Evolutionary conservation across 2,113 vertebrate species (phyloP).

Genomic region (Sterna hirundo): DNA sequence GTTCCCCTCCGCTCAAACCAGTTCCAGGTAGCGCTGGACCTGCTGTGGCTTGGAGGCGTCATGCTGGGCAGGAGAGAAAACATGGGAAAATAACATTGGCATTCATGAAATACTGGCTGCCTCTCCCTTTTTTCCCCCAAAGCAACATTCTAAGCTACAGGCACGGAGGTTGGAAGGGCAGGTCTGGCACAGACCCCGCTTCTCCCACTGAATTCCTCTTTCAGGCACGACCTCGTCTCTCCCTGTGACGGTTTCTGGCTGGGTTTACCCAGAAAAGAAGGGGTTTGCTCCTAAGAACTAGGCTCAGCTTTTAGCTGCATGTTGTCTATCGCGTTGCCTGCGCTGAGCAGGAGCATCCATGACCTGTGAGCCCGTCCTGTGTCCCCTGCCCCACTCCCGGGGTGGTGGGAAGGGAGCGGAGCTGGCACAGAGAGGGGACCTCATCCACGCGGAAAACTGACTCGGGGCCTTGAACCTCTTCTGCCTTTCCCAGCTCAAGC

Average conservation of each 20-base stretch:
- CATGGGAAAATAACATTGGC: neutral
- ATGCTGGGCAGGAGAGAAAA: neutral
- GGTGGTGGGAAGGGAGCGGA: no score
- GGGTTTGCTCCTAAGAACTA: neutral
- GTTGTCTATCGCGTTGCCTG: rapidly evolving
- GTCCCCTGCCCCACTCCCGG: neutral
- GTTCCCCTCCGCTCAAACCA: neutral
- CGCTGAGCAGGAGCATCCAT: neutral
- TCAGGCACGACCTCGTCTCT: neutral
- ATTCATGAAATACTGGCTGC: neutral
- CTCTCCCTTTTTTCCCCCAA: neutral
- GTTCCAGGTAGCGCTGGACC: neutral
- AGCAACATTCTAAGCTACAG: neutral
- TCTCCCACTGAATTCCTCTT: neutral
- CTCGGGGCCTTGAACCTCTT: neutral
- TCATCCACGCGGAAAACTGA: rapidly evolving
- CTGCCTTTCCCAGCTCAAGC: neutral
- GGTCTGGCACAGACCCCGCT: neutral
- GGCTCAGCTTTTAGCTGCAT: neutral
- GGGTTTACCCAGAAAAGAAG: neutral
- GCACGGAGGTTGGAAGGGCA: neutral
- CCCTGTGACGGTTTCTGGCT: neutral
- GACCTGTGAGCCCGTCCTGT: neutral
- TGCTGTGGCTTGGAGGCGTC: neutral
- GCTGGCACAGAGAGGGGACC: rapidly evolving